Evolutionary conservation across 2,797 vertebrate species (phyloP), one percentile per base, ranked within the genome.

Genomic region (Urophycis tenuis): DNA sequence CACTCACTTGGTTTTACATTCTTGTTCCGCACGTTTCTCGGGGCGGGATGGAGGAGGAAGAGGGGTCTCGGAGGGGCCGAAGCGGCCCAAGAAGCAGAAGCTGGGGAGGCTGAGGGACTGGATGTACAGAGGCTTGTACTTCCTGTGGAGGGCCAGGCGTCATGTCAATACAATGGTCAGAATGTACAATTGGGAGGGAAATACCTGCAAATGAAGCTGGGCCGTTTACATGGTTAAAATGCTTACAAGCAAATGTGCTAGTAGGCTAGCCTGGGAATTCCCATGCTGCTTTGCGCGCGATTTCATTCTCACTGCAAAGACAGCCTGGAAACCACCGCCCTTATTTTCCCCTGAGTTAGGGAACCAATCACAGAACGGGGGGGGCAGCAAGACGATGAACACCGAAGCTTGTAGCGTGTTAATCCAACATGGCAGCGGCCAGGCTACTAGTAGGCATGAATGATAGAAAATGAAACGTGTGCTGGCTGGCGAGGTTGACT

Each of bases 91-190:
- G 88, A 93, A 95, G 82, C 86, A 94, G 78, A 96, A 81, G 71
- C 87, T 77, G 2, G 95, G 95, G 87, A 96, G 94, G 77, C 74
- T 91, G 89, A 93, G 90, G 64, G 94, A 95, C 87, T 96, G 95
- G 80, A 90, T 83, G 73, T 94, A 88, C 82, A 95, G 88, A 41
- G 96, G 96, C 75, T 90, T 93, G 88, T 93, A 95, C 78, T 90
- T 94, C 91, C 95, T 96, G 88, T 75, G 91, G 81, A 79, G 73
- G 84, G 29, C n/a, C 75, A 83, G 39, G 85, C 80, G 67, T 81
- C 5, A 72, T 74, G 0, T 39, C 11, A 15, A 77, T 32, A 69
- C 8, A 72, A 7, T 11, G 19, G 49, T 35, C 32, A 72, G 25
- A 64, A 72, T 49, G 75, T n/a, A n/a, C n/a, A n/a, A n/a, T n/a